Conservation (phyloP, 2,888 invertebrate genomes). For the Actias luna region DNA sequence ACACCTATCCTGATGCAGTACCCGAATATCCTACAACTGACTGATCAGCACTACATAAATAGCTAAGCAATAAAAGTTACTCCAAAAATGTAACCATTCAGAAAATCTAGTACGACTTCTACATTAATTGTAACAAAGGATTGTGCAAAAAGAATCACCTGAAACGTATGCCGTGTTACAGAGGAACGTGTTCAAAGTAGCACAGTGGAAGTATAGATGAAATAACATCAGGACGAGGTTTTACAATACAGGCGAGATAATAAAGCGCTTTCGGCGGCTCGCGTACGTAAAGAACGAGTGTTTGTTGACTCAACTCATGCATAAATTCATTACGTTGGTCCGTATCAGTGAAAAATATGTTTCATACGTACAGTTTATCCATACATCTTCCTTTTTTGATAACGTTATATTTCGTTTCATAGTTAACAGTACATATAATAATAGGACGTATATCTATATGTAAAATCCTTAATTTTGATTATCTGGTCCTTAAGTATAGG, state of each 20-base stretch:
- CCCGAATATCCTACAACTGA: too few relatives aligned
- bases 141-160: not conserved
- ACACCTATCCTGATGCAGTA: too few relatives aligned
- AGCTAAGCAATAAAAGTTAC: too few relatives aligned
- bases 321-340: conserved; percentile 8
- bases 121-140: too few relatives aligned
- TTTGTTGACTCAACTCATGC: conserved; percentile 8
- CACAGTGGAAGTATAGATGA: not conserved
- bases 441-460: too few relatives aligned
- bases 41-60: too few relatives aligned
- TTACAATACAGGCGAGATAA: conserved; percentile 8
- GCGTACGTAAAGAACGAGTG: not conserved
- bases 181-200: conserved; percentile 7
- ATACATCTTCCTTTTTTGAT: not conserved
- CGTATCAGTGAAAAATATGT: not conserved
- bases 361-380: not conserved
- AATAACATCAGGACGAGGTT: conserved; percentile 11
- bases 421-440: too few relatives aligned
- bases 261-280: conserved; percentile 4
- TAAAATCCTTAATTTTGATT: too few relatives aligned
- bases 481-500: too few relatives aligned
- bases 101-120: not conserved
- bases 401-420: too few relatives aligned
- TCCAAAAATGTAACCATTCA: too few relatives aligned
- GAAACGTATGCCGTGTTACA: not conserved